Percentiles rank a stretch among this genome's conserved stretches.
Evolutionary conservation across 2,113 vertebrate species (phyloP).

Genomic region (Corythaeola cristata): DNA sequence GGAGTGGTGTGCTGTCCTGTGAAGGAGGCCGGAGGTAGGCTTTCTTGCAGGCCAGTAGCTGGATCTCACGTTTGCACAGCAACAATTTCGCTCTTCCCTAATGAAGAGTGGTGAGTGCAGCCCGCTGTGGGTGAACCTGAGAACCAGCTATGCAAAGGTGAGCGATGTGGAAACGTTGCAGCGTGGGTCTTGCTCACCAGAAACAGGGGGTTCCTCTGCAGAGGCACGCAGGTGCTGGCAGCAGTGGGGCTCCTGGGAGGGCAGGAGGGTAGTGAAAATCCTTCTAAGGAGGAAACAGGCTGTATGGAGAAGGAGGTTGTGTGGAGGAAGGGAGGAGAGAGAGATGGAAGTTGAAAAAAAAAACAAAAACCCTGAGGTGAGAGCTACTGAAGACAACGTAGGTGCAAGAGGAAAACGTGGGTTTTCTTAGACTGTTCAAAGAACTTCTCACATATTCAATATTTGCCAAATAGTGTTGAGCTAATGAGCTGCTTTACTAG

Average conservation of each 20-base stretch:
- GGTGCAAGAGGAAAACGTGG: background rate
- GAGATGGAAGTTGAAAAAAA: background rate
- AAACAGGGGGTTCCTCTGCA: fast-evolving
- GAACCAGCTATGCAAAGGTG: fast-evolving
- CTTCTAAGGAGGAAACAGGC: background rate
- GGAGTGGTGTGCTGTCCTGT: background rate
- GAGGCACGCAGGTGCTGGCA: background rate
- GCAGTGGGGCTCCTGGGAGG: background rate
- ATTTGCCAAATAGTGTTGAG: background rate
- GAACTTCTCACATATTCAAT: background rate
- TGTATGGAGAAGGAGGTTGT: background rate
- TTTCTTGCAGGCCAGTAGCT: background rate
- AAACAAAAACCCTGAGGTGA: no score
- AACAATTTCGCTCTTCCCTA: fast-evolving
- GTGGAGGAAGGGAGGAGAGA: background rate
- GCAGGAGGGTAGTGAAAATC: background rate
- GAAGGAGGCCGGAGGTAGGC: background rate
- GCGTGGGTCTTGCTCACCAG: fast-evolving
- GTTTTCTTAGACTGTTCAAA: background rate
- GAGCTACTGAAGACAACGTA: background rate
- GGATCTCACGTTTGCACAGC: fast-evolving
- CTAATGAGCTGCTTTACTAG: background rate
- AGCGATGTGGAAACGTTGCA: fast-evolving
- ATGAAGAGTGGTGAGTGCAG: fast-evolving
- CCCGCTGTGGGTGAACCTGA: fast-evolving